Conservation (phyloP, 2,888 invertebrate species). For the Cheilosia soror region DNA sequence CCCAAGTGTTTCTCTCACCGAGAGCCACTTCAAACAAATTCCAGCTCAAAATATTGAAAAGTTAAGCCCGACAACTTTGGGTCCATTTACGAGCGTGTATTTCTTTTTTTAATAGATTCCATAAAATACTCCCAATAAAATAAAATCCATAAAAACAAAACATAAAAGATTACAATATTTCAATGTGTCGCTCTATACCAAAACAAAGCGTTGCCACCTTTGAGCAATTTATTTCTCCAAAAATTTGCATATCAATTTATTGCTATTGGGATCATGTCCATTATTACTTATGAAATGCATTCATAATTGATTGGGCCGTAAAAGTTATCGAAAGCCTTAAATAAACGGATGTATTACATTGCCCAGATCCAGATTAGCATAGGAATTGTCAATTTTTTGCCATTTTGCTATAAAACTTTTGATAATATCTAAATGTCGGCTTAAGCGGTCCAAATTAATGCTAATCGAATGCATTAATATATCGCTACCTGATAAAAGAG, state of each 20-base stretch:
- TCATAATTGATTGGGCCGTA: conserved; percentile 47
- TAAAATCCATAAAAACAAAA: no score
- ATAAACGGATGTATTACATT: background rate
- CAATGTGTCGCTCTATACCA: no score
- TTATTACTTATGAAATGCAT: conserved; percentile 58
- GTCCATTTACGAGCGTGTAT: no score
- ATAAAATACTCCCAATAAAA: no score
- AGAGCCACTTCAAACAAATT: no score
- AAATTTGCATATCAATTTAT: conserved; percentile 50
- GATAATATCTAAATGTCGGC: conserved; percentile 57
- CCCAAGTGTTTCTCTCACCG: no score
- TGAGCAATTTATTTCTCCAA: background rate
- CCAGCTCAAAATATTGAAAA: no score
- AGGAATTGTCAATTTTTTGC: conserved; percentile 34
- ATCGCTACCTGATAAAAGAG: conserved; percentile 55
- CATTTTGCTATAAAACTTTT: conserved; percentile 51
- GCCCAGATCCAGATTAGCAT: conserved; percentile 19
- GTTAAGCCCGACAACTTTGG: no score
- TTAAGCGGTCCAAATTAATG: conserved; percentile 64
- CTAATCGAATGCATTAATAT: conserved; percentile 48
- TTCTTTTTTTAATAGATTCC: no score
- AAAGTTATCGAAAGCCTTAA: background rate
- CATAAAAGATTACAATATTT: no score
- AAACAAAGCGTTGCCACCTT: no score
- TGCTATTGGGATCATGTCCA: conserved; percentile 23